phyloP scores from a whole-genome alignment of 2,888 invertebrate genomes.

The Drosophila fungiperda region DNA sequence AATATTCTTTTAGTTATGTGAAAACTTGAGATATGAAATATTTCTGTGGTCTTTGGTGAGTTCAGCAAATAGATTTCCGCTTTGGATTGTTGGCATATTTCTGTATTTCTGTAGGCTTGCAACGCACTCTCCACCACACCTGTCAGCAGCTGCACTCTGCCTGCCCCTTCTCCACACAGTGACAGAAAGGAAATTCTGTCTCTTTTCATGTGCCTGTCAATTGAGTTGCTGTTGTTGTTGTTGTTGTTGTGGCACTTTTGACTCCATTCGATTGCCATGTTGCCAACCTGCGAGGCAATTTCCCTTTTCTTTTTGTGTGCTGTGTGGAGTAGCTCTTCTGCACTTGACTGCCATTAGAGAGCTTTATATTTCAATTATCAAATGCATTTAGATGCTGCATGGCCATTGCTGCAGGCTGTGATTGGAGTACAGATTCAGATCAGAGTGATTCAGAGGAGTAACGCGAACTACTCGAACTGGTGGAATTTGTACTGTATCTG shows the following conservation, averaged over 20 bases:
- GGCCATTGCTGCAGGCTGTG: constrained; percentile 3
- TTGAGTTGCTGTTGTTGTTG: constrained; percentile 20
- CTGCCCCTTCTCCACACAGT: not conserved
- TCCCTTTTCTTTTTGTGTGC: not conserved
- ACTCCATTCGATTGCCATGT: constrained; percentile 28
- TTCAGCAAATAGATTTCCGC: not conserved
- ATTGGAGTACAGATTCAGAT: not conserved
- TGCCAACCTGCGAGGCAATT: constrained; percentile 25
- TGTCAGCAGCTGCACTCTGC: not conserved
- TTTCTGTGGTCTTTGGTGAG: not conserved
- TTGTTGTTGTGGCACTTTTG: constrained; percentile 6
- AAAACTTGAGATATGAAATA: not conserved
- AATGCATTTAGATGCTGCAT: constrained; percentile 38
- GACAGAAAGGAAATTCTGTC: not conserved
- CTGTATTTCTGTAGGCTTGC: no score
- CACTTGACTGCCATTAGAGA: constrained; percentile 2
- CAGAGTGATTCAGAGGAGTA: not conserved
- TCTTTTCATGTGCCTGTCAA: constrained; percentile 7
- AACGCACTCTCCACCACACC: not conserved
- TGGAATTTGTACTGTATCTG: not conserved
- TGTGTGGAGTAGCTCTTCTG: not conserved
- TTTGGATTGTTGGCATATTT: not conserved
- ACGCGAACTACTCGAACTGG: not conserved
- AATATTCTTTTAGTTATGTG: not conserved
- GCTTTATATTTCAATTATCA: constrained; percentile 51